Conservation (phyloP, 2,113 vertebrate genomes). For the Seriola dumerili region DNA sequence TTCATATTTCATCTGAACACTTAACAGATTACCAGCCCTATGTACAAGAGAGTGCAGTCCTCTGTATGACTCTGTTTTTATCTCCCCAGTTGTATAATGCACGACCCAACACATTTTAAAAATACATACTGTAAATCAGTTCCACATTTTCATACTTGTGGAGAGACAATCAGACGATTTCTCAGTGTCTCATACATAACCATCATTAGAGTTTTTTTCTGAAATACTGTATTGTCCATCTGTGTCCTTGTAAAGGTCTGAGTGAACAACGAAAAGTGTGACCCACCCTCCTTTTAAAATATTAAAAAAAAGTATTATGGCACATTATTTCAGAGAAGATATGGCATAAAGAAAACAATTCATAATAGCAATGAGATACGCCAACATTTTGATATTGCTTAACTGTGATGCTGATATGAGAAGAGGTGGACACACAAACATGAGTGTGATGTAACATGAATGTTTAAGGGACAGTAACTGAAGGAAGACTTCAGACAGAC, state of each 20-base stretch:
- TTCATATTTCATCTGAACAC: constrained; percentile 47
- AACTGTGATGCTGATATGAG: constrained; percentile 26
- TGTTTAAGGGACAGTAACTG: background rate
- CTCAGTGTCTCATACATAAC: constrained; percentile 4
- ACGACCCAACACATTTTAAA: constrained; percentile 47
- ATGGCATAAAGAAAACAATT: constrained; percentile 24
- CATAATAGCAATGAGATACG: constrained; percentile 5
- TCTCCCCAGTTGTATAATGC: constrained; percentile 27
- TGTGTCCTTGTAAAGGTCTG: constrained; percentile 13
- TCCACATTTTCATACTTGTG: constrained; percentile 24
- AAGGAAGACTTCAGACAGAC: background rate
- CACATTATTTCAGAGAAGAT: constrained; percentile 29
- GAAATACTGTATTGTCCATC: constrained; percentile 29
- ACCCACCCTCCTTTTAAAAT: constrained; percentile 20
- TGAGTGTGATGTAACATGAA: background rate
- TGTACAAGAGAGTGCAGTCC: constrained; percentile 26
- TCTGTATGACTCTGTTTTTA: constrained; percentile 16
- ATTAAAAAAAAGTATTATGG: constrained; percentile 22
- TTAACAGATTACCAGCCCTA: constrained; percentile 46
- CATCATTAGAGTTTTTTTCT: background rate
- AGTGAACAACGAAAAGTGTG: constrained; percentile 17
- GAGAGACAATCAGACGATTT: constrained; percentile 22
- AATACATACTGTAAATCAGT: constrained; percentile 43
- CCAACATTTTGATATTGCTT: constrained; percentile 18
- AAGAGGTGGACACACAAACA: constrained; percentile 18